Evolutionary conservation across 2,888 invertebrate species (phyloP).

Genomic region (Taphrorychus bicolor): DNA sequence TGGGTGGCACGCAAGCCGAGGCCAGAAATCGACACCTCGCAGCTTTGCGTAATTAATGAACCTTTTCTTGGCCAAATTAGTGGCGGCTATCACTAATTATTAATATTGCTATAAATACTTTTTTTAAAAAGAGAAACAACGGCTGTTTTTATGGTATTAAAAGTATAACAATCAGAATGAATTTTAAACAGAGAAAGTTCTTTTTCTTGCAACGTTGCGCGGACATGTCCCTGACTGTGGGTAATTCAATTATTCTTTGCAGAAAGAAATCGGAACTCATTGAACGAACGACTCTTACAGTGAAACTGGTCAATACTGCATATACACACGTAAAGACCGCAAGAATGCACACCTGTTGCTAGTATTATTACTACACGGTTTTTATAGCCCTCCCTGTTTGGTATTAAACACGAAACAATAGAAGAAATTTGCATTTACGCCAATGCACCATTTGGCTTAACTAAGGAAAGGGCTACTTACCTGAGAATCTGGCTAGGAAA

Average conservation of each 20-base stretch:
- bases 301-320: background rate
- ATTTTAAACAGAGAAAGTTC: slow-evolving; percentile 29
- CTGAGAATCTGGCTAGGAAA: slow-evolving; percentile 69
- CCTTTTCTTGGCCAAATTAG: background rate
- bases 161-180: background rate
- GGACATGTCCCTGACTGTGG: slow-evolving; percentile 1
- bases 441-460: slow-evolving; percentile 16
- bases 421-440: slow-evolving; percentile 6
- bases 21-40: background rate
- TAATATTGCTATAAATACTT: too few relatives aligned
- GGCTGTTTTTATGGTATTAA: background rate
- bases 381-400: too few relatives aligned
- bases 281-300: background rate
- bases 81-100: too few relatives aligned
- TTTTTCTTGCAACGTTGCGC: slow-evolving; percentile 1
- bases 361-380: slow-evolving; percentile 13
- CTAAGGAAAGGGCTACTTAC: slow-evolving; percentile 56
- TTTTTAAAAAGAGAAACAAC: background rate
- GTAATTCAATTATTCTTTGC: background rate
- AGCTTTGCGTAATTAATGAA: background rate
- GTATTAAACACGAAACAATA: too few relatives aligned
- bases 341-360: slow-evolving; percentile 35
- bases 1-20: background rate
- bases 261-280: background rate
- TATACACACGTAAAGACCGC: background rate